phyloP scores from a whole-genome alignment of 2,888 invertebrate species.

The Willowsia nigromaculata region DNA sequence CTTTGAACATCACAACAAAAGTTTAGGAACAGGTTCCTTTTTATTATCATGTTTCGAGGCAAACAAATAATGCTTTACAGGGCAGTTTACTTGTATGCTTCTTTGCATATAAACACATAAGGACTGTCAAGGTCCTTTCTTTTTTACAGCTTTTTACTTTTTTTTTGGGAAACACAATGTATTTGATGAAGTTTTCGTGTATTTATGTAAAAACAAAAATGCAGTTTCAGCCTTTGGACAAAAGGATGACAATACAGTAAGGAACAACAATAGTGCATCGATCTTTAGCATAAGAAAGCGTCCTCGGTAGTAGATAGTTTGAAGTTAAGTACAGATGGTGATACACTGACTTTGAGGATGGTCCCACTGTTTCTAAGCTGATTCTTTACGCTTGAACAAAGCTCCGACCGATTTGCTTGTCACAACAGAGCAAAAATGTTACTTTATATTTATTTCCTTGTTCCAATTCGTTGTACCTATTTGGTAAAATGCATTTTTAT shows the following conservation, averaged over 20 bases:
- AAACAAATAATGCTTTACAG: too few species aligned
- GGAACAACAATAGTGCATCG: constrained; percentile 1
- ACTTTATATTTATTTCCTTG: neutral
- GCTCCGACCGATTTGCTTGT: constrained; percentile 30
- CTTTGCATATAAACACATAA: too few species aligned
- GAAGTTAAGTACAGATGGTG: too few species aligned
- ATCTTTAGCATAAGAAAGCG: neutral
- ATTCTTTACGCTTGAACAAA: constrained; percentile 48
- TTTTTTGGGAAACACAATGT: neutral
- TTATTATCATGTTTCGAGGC: constrained; percentile 16
- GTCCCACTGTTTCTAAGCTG: neutral
- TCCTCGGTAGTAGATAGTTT: neutral
- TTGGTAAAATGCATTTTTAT: neutral
- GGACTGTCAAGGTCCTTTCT: neutral
- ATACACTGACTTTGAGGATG: too few species aligned
- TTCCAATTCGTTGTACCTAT: neutral
- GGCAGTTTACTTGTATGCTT: too few species aligned
- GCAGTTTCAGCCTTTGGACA: constrained; percentile 37
- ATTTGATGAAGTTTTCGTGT: neutral
- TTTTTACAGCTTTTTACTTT: neutral
- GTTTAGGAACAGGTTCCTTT: constrained; percentile 54
- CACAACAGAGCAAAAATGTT: constrained; percentile 30
- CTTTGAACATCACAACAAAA: too few species aligned
- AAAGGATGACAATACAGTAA: constrained; percentile 32
- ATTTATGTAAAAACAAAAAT: constrained; percentile 32